phyloP scores from a whole-genome alignment of 2,797 vertebrate genomes.

The Cercopithecus neglectus region DNA sequence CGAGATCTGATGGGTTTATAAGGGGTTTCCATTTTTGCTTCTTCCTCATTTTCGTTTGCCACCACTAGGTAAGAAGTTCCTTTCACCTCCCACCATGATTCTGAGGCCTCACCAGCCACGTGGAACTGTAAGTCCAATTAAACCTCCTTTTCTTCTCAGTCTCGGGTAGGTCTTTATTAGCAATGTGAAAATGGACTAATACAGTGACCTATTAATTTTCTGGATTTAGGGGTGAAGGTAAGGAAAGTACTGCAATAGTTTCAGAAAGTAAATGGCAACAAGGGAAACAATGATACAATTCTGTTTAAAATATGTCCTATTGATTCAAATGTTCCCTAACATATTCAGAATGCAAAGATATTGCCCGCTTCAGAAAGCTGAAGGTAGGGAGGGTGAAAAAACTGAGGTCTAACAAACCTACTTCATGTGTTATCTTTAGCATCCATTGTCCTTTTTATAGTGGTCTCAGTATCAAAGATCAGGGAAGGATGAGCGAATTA shows the following conservation, averaged over 20 bases:
- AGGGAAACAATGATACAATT: slow-evolving; percentile 4
- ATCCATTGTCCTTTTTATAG: background rate
- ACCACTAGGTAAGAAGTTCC: background rate
- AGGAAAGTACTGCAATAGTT: background rate
- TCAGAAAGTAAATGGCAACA: background rate
- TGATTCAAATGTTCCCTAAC: background rate
- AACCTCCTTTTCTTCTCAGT: background rate
- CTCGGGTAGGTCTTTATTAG: background rate
- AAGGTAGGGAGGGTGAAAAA: background rate
- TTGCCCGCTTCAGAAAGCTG: background rate
- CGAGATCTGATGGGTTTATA: background rate
- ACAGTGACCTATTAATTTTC: background rate
- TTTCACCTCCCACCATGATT: background rate
- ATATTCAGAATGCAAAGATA: background rate
- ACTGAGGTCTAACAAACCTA: background rate
- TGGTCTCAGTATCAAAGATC: background rate
- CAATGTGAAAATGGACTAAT: background rate
- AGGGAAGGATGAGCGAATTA: background rate
- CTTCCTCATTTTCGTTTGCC: background rate
- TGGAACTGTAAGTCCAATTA: background rate
- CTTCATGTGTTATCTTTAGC: background rate
- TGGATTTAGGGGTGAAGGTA: background rate
- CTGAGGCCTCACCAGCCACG: background rate
- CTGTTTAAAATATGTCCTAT: background rate
- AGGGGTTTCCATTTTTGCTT: background rate